phyloP scores from a whole-genome alignment of 2,113 vertebrate species.

The Ardeotis arabs region DNA sequence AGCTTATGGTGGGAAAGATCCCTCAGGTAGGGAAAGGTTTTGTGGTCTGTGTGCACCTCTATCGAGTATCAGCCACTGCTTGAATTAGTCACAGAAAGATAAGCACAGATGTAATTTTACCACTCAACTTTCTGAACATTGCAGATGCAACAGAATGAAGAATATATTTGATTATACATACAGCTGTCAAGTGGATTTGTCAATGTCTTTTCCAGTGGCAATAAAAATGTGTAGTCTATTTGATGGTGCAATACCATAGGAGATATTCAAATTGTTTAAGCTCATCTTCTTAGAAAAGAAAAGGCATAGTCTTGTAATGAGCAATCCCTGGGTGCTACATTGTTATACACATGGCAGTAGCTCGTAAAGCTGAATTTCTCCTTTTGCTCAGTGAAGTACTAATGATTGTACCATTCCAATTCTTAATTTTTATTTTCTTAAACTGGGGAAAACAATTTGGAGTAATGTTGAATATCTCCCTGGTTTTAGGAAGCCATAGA shows the following conservation, averaged over 20 bases:
- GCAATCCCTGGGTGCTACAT: neutral
- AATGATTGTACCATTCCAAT: neutral
- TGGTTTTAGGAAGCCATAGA: neutral
- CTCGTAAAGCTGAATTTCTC: neutral
- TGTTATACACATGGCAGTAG: neutral
- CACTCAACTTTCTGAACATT: neutral
- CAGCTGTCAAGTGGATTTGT: neutral
- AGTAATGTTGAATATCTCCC: neutral
- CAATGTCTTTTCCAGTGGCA: neutral
- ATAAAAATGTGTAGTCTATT: neutral
- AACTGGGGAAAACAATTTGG: neutral
- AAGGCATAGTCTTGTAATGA: neutral
- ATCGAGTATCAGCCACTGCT: neutral
- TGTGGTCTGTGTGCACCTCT: neutral
- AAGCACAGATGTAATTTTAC: conserved; percentile 5
- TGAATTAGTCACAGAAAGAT: conserved; percentile 12
- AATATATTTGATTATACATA: neutral
- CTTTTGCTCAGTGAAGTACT: neutral
- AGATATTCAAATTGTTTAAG: neutral
- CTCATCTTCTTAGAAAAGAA: neutral
- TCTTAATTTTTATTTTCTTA: neutral
- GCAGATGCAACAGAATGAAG: neutral
- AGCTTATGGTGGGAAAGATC: neutral
- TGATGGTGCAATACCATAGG: neutral
- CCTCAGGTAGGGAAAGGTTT: neutral